phyloP scores from a whole-genome alignment of 2,888 invertebrate species.

The Candidula unifasciata region DNA sequence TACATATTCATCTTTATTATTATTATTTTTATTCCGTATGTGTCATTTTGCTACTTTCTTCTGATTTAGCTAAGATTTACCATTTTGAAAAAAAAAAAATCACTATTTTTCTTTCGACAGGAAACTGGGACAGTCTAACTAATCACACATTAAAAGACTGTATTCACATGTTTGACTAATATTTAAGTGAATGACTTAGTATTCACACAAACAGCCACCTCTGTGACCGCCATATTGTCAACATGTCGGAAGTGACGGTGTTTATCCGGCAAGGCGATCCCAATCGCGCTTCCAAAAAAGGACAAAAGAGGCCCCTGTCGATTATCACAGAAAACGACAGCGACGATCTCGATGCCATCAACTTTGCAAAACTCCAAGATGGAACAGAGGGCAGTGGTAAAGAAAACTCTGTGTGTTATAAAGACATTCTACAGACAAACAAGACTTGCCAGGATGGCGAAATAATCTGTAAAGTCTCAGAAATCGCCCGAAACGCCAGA shows the following conservation, averaged over 20 bases:
- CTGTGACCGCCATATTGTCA: not conserved
- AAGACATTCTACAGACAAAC: not conserved
- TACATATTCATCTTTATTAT: too few relatives aligned
- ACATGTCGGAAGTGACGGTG: conserved; percentile 1
- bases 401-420: not conserved
- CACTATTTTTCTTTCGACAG: too few relatives aligned
- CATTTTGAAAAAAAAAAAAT: too few relatives aligned
- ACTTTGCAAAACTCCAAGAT: not conserved
- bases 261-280: not conserved
- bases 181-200: too few relatives aligned
- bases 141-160: too few relatives aligned
- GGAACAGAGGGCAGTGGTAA: not conserved
- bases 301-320: not conserved
- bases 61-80: too few relatives aligned
- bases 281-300: not conserved
- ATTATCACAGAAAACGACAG: conserved; percentile 19
- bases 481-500: not conserved
- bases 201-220: too few relatives aligned
- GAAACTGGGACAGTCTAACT: too few relatives aligned
- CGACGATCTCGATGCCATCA: not conserved
- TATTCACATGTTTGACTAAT: too few relatives aligned
- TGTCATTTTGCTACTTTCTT: too few relatives aligned
- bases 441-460: not conserved
- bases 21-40: too few relatives aligned
- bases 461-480: not conserved